Evolutionary conservation across 2,888 invertebrate genomes (phyloP), one percentile per base, ranked within the genome.

Genomic region (Brenthis hecate): DNA sequence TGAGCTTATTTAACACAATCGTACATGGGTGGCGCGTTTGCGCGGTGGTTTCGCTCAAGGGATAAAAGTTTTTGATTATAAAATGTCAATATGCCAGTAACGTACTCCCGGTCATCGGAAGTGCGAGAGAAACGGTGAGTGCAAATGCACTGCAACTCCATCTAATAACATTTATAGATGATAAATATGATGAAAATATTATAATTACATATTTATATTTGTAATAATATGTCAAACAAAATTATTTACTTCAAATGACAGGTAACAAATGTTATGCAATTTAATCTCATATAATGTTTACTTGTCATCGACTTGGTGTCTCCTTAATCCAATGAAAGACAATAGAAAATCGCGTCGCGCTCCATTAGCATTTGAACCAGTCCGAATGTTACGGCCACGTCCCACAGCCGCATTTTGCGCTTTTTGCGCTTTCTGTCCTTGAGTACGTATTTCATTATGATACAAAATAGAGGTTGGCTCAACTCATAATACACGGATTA

Each of bases 61-160:
- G 13, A 36, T 16, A 16, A 58, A 48, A 53, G 36, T 48, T 48
- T 54, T 60, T 66, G 54, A 16, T 51, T 54, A 23, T 55, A 16
- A 47, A 62, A 61, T 63, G 65, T 36, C 55, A 60, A 62, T 43
- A 87, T 87, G 87, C 88, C 89, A 36, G 80, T 86, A 69, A 83
- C 81, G 68, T 86, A 87, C 75, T 56, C 84, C 28, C 82, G 85
- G 66, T 79, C 85, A 19, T 84, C 87, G 32, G 86, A 84, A 23
- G 79, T 76, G 58, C 76, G 76, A 66, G 81, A 80, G 48, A 79
- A 79, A 75, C 85, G 85, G 87, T 86, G 78, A 83, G 85, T 76
- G 70, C 62, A 16, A 67, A 53, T 19, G 71, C 66, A 73, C 63
- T 60, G 50, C 47, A 32, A 11, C 14, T 19, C 14, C 36, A 58